A percentile compares a stretch with the other conserved stretches of the same genome.
Evolutionary conservation across 2,113 vertebrate species (phyloP).

Genomic region (Neodon shergylaensis): DNA sequence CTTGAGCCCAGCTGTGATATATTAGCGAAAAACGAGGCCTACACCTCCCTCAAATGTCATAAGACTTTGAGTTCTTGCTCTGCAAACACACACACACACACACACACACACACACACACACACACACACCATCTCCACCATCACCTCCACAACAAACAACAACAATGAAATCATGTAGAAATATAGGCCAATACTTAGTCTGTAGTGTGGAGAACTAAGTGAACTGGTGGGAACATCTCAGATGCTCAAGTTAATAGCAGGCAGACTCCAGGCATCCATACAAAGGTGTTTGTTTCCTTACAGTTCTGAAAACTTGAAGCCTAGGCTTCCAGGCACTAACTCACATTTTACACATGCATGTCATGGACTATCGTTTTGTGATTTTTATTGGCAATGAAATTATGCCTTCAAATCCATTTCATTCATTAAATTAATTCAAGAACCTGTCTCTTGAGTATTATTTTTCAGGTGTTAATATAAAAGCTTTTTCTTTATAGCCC

Average conservation of each 20-base stretch:
- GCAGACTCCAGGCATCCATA: neutral
- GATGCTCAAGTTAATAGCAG: neutral
- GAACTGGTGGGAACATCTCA: neutral
- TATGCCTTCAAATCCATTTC: neutral
- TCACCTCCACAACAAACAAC: neutral
- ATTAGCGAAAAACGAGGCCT: neutral
- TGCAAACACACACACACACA: neutral
- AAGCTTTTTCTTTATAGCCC: neutral
- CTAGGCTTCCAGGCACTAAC: neutral
- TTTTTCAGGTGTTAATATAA: slow-evolving; percentile 18
- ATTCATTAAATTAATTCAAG: neutral
- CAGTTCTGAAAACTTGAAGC: neutral
- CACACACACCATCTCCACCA: no score
- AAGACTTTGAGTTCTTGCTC: neutral
- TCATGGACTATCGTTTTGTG: neutral
- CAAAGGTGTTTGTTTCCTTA: neutral
- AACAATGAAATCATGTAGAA: neutral
- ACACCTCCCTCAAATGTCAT: neutral
- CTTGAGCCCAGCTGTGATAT: neutral
- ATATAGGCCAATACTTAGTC: neutral
- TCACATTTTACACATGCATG: neutral
- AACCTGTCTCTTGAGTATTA: neutral
- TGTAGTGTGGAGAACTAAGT: neutral
- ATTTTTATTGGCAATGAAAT: neutral
- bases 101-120: no score